Evolutionary conservation across 2,113 vertebrate species (phyloP), one percentile per base, ranked within the genome.

Genomic region (Syngnathoides biaculeatus): DNA sequence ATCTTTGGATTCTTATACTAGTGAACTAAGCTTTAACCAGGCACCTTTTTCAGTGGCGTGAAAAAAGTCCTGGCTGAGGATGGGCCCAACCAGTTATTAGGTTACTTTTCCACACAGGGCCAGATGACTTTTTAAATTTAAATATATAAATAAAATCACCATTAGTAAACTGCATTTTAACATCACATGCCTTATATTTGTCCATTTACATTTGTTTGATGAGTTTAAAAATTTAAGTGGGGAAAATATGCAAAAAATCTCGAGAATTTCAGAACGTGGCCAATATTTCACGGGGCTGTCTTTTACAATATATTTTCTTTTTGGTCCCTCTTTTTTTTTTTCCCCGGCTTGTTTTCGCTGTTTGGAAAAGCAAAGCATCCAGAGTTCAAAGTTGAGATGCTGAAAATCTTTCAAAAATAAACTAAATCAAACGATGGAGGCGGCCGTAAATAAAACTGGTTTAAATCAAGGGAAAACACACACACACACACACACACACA

Each of bases 1-100:
- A 59, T 17, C 10, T 14, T 65, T 12, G 5, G 17, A 43, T 67
- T 75, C 76, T 78, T 81, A 72, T 80, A 71, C 64, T 48, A 52
- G 61, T 57, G 64, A 65, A 53, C 27, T 66, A 57, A 35, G 61
- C n/a, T n/a, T n/a, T n/a, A n/a, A n/a, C n/a, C 53, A 24, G 22
- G 11, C n/a, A 5, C 5, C 19, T 47, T 47, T 19, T 47, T 19
- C 30, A 35, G 30, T 35, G 30, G 30, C 30, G 30, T 35, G 30
- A 35, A 35, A 35, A 35, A 35, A 35, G 30, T 35, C 2, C 5
- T 35, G 30, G 30, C 30, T 35, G 30, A 35, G 30, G 30, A 35
- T 35, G 30, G 30, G 30, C 30, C 5, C 30, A 35, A 35, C 30
- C 30, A 35, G 30, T 35, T 35, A 35, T 35, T 35, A 3, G 30